A percentile compares a stretch with the other conserved stretches of the same genome.
Conservation (phyloP, 2,113 vertebrate genomes). For the Paradoxurus hermaphroditus region DNA sequence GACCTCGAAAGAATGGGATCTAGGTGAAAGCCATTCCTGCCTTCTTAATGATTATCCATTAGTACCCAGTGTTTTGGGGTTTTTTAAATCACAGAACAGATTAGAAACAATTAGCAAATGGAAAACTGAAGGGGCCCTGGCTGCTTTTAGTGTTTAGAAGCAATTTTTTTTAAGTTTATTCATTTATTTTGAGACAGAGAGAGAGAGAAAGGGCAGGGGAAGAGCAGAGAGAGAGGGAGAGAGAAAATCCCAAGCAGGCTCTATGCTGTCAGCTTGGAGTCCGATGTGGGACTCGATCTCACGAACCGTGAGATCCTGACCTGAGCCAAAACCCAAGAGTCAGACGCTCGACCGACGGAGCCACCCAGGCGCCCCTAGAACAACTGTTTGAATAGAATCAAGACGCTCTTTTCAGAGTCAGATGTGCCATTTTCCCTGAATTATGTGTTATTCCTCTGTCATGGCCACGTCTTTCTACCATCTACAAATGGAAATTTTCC, state of each 20-base stretch:
- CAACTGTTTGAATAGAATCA: neutral
- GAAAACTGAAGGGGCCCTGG: constrained; percentile 16
- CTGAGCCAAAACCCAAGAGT: no score
- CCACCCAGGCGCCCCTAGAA: no score
- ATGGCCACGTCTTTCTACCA: neutral
- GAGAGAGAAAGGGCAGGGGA: no score
- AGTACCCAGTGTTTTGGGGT: neutral
- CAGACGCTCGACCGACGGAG: no score
- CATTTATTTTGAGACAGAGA: no score
- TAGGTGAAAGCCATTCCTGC: neutral
- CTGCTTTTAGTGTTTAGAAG: constrained; percentile 31
- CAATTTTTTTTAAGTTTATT: neutral
- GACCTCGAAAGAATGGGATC: neutral
- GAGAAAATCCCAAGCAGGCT: no score
- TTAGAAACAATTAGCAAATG: constrained; percentile 65
- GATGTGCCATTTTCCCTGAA: constrained; percentile 16
- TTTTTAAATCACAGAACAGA: constrained; percentile 37
- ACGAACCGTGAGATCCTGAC: no score
- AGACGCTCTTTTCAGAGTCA: constrained; percentile 21
- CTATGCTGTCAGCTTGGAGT: no score
- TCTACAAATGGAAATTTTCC: constrained; percentile 16
- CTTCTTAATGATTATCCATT: constrained; percentile 52
- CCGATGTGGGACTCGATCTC: no score
- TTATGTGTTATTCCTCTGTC: constrained; percentile 22
- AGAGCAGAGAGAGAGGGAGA: no score